Evolutionary conservation across 2,797 vertebrate genomes (phyloP).

Genomic region (Neosalanx taihuensis): DNA sequence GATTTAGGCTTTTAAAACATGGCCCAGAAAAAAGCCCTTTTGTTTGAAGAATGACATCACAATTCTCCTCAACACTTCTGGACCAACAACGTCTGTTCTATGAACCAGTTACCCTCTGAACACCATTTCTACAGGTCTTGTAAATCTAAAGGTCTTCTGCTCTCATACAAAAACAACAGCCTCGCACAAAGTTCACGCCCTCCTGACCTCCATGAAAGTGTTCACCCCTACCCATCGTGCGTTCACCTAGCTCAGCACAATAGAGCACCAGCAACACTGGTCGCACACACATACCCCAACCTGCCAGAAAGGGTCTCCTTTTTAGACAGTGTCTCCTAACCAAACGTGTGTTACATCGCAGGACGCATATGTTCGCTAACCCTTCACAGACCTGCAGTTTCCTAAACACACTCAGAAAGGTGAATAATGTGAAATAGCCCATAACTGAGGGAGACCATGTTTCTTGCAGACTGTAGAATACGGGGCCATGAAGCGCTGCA

Average conservation of each 20-base stretch:
- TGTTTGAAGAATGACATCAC: background rate
- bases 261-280: too few relatives aligned
- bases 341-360: too few relatives aligned
- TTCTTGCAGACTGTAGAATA: background rate
- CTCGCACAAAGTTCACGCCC: background rate
- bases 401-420: too few relatives aligned
- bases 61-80: background rate
- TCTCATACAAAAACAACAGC: background rate
- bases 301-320: too few relatives aligned
- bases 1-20: background rate
- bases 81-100: background rate
- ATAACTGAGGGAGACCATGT: background rate
- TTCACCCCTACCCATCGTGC: too few relatives aligned
- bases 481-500: background rate
- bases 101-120: background rate
- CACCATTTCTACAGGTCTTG: background rate
- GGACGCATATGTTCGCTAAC: too few relatives aligned
- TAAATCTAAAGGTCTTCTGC: constrained; percentile 1
- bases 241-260: too few relatives aligned
- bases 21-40: background rate
- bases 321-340: too few relatives aligned
- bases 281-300: background rate
- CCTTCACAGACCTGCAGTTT: too few relatives aligned
- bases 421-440: too few relatives aligned
- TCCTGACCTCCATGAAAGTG: background rate